Evolutionary conservation across 2,113 vertebrate genomes (phyloP).

Genomic region (Bagarius yarrelli): DNA sequence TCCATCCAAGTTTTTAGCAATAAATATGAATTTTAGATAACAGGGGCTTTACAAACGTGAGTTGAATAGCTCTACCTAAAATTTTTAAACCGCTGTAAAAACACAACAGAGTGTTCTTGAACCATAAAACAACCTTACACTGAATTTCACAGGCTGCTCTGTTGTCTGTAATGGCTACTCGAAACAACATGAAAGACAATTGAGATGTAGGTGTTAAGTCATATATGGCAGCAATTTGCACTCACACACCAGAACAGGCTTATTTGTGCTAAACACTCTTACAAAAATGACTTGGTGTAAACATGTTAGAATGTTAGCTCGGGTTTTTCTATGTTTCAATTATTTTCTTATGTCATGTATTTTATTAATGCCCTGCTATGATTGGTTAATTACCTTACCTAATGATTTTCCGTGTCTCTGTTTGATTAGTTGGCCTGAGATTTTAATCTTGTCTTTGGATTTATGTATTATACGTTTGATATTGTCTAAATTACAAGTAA

Average conservation of each 20-base stretch:
- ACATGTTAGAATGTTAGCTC: no score
- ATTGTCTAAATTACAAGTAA: no score
- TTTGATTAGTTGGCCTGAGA: no score
- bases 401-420: no score
- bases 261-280: neutral
- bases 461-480: no score
- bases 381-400: no score
- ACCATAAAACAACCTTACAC: neutral
- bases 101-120: constrained; percentile 1
- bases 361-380: no score
- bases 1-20: neutral
- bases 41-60: neutral
- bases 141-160: constrained; percentile 9
- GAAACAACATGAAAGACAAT: neutral
- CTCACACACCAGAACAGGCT: neutral
- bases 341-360: no score
- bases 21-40: neutral
- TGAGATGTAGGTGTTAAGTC: neutral
- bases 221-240: neutral
- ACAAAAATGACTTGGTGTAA: neutral
- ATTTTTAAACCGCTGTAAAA: constrained; percentile 11
- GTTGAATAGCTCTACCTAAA: neutral
- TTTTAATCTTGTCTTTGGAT: no score
- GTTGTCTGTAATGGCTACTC: constrained; percentile 7
- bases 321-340: no score